These are phyloP conservation scores for Epinephelus awoara DNA, from an alignment of 2,797 vertebrate species.

Conservation along the genomic window DNA sequence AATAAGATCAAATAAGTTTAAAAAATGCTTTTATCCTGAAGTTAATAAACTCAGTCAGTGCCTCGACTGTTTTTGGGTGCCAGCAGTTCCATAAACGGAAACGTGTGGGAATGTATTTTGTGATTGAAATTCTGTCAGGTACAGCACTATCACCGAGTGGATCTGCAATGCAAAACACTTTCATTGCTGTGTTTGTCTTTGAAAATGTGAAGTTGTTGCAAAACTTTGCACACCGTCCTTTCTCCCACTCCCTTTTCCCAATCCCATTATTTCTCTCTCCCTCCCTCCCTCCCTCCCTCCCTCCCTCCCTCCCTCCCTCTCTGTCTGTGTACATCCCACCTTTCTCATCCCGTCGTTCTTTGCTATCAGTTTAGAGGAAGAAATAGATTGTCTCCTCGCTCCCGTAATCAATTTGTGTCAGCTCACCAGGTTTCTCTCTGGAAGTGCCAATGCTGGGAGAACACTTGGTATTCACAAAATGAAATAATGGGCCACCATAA, in stretches of 20 bases:
- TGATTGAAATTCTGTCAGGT: slow-evolving; percentile 60
- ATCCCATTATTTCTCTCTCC: slow-evolving; percentile 20
- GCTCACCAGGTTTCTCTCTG: slow-evolving; percentile 68
- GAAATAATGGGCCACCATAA: slow-evolving; percentile 76
- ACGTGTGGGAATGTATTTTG: slow-evolving; percentile 43
- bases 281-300: not conserved
- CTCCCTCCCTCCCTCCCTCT: not conserved
- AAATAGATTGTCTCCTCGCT: slow-evolving; percentile 80
- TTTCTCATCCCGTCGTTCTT: slow-evolving; percentile 57
- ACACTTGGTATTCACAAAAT: slow-evolving; percentile 79
- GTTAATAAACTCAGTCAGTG: slow-evolving; percentile 22
- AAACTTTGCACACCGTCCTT: slow-evolving; percentile 46
- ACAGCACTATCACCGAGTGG: slow-evolving; percentile 62
- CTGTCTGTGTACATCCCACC: slow-evolving; percentile 28
- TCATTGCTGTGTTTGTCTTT: slow-evolving; percentile 76
- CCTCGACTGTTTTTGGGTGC: slow-evolving; percentile 8
- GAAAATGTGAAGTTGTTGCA: slow-evolving; percentile 70
- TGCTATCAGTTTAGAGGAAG: slow-evolving; percentile 72
- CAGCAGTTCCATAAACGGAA: slow-evolving; percentile 31
- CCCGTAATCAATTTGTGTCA: slow-evolving; percentile 83
- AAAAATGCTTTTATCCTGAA: slow-evolving; percentile 13
- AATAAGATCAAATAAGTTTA: slow-evolving; percentile 16
- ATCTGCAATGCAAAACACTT: slow-evolving; percentile 76
- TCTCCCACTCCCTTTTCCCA: slow-evolving; percentile 37
- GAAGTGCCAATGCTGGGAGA: slow-evolving; percentile 66